Conservation (phyloP, 2,888 invertebrate genomes). For the Brachyptera putata region DNA sequence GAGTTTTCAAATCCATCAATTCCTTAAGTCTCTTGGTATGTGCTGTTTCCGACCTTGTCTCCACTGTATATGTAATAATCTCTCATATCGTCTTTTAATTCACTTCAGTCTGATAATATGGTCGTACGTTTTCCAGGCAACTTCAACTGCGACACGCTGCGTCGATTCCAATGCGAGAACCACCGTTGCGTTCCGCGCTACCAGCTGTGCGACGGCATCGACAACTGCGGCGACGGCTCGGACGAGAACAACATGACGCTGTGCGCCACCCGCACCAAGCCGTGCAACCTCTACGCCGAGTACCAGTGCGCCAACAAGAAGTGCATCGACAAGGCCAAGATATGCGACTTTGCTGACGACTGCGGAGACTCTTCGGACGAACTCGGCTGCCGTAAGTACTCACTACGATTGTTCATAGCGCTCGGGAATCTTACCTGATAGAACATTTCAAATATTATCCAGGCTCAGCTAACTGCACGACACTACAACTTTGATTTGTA, state of each 20-base stretch:
- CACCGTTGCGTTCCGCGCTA: slow-evolving; percentile 81
- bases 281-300: slow-evolving; percentile 73
- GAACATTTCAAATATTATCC: too few species aligned
- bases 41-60: too few species aligned
- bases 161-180: slow-evolving; percentile 86
- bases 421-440: too few species aligned
- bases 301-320: slow-evolving; percentile 84
- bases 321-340: slow-evolving; percentile 71
- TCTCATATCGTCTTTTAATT: too few species aligned
- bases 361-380: slow-evolving; percentile 90
- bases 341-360: slow-evolving; percentile 87
- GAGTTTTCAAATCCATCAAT: too few species aligned
- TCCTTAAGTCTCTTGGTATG: too few species aligned
- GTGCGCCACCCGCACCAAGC: slow-evolving; percentile 69
- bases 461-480: too few species aligned
- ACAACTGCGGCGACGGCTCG: slow-evolving; percentile 91
- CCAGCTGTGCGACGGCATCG: slow-evolving; percentile 85
- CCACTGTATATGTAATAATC: too few species aligned
- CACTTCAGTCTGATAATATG: too few species aligned
- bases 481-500: too few species aligned
- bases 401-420: background rate
- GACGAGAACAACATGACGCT: slow-evolving; percentile 94
- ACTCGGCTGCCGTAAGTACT: slow-evolving; percentile 72
- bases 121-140: slow-evolving; percentile 55
- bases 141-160: slow-evolving; percentile 78